These are phyloP conservation scores for Orientallactaga bullata DNA, from an alignment of 2,113 vertebrate genomes.

Conservation along the genomic window DNA sequence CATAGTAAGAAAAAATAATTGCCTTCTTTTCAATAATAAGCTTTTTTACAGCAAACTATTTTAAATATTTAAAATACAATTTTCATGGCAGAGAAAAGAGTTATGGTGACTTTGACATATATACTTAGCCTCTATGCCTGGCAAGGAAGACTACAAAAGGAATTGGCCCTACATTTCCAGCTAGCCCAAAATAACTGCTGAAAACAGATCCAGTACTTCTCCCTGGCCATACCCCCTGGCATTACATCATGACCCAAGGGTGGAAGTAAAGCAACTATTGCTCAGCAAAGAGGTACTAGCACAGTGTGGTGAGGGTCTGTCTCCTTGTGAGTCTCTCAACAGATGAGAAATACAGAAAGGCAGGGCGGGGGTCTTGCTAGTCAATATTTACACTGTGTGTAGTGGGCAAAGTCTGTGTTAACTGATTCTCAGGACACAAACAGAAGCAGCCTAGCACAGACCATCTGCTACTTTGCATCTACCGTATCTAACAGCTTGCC, in stretches of 20 bases:
- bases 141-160: neutral
- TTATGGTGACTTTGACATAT: neutral
- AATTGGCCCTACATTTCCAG: neutral
- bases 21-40: neutral
- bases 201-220: neutral
- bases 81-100: constrained; percentile 23
- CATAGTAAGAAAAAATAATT: neutral
- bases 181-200: neutral
- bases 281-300: neutral
- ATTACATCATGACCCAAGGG: constrained; percentile 15
- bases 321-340: neutral
- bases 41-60: neutral
- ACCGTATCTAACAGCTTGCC: neutral
- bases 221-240: neutral
- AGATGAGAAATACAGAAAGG: neutral
- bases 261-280: neutral
- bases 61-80: constrained; percentile 42
- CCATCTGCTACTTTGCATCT: neutral
- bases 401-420: neutral
- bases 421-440: neutral
- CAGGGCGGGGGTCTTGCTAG: neutral
- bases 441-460: neutral
- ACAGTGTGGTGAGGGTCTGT: neutral
- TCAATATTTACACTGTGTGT: neutral
- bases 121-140: neutral